These are phyloP conservation scores for Eupithecia tripunctaria DNA, from an alignment of 2,888 invertebrate genomes.

Conservation along the genomic window DNA sequence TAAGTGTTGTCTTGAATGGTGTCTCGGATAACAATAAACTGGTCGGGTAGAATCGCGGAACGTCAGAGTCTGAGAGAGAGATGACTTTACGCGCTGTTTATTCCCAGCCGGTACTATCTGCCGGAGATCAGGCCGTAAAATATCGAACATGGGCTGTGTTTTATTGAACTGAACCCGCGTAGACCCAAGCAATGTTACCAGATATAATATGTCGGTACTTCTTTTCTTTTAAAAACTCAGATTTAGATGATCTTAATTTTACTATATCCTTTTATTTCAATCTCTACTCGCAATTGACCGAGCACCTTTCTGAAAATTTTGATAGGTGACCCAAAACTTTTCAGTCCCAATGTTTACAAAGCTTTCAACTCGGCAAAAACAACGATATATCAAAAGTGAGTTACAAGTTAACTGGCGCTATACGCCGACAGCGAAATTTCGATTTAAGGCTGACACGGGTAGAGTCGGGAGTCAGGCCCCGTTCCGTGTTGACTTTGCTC, in stretches of 20 bases:
- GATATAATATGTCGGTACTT: constrained; percentile 62
- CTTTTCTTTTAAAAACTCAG: constrained; percentile 56
- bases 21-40: constrained; percentile 25
- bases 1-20: constrained; percentile 22
- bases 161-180: constrained; percentile 63
- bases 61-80: constrained; percentile 52
- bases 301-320: constrained; percentile 55
- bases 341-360: constrained; percentile 71
- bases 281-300: constrained; percentile 49
- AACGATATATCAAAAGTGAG: constrained; percentile 82
- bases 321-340: constrained; percentile 70
- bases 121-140: constrained; percentile 70
- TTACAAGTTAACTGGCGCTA: constrained; percentile 75
- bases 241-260: constrained; percentile 15
- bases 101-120: constrained; percentile 61
- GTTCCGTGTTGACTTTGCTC: constrained; percentile 63
- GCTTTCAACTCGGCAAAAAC: constrained; percentile 74
- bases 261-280: constrained; percentile 30
- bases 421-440: constrained; percentile 67
- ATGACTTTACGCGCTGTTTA: constrained; percentile 71
- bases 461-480: constrained; percentile 34
- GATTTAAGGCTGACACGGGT: constrained; percentile 70
- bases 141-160: constrained; percentile 67
- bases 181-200: constrained; percentile 61
- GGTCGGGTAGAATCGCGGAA: constrained; percentile 22